Evolutionary conservation across 2,888 invertebrate species (phyloP).

Genomic region (Macrophya annulata): DNA sequence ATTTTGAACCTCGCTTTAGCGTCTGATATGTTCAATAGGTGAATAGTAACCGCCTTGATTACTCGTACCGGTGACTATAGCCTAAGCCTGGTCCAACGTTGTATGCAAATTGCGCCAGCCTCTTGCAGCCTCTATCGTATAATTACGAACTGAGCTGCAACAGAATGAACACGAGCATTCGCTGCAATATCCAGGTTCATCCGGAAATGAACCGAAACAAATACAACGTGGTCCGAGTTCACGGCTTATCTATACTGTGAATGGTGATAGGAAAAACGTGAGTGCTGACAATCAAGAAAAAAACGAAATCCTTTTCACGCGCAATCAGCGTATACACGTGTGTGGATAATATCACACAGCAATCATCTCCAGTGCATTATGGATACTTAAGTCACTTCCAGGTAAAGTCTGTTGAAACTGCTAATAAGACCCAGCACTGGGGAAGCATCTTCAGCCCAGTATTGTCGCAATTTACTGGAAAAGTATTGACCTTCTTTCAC

Average conservation of each 20-base stretch:
- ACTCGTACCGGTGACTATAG: constrained; percentile 4
- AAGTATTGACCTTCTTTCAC: no score
- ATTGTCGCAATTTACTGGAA: no score
- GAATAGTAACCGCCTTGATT: constrained; percentile 30
- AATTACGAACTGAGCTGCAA: constrained; percentile 43
- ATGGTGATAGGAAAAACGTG: constrained; percentile 38
- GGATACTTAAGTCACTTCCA: no score
- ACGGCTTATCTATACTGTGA: not conserved
- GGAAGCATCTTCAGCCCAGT: no score
- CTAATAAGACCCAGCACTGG: no score
- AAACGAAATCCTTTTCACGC: not conserved
- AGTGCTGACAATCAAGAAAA: constrained; percentile 16
- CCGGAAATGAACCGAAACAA: constrained; percentile 27
- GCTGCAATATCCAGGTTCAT: constrained; percentile 31
- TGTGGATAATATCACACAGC: not conserved
- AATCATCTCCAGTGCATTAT: not conserved
- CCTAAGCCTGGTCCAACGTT: constrained; percentile 35
- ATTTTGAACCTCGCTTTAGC: not conserved
- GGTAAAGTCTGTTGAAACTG: no score
- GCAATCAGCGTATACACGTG: constrained; percentile 30
- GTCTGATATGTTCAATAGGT: constrained; percentile 27
- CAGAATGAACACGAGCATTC: constrained; percentile 30
- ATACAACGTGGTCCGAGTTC: constrained; percentile 8
- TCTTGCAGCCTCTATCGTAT: constrained; percentile 40
- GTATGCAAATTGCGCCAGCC: constrained; percentile 50